Evolutionary conservation across 1,140 invertebrate species (phyloP).

Genomic region (Pinna nobilis): DNA sequence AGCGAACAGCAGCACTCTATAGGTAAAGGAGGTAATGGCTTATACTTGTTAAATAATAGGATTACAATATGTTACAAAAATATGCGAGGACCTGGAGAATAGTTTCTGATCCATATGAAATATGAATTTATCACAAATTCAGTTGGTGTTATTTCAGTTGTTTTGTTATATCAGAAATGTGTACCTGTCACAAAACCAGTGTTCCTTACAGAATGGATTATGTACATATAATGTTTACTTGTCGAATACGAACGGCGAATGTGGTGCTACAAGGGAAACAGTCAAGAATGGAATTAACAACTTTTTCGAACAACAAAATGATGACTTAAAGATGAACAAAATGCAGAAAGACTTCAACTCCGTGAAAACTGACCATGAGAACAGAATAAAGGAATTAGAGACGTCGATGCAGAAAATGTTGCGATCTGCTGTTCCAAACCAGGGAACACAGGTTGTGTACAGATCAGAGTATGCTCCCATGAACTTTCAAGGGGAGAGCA

Average conservation of each 20-base stretch:
- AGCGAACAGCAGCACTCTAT: no score
- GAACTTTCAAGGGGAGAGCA: not conserved
- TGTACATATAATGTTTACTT: constrained; percentile 39
- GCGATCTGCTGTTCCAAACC: constrained; percentile 6
- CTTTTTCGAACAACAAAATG: constrained; percentile 37
- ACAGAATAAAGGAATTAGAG: constrained; percentile 52
- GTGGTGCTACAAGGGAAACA: not conserved
- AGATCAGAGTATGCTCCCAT: not conserved
- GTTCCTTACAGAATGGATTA: constrained; percentile 28
- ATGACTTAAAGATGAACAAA: constrained; percentile 38
- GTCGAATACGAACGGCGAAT: constrained; percentile 17
- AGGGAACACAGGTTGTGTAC: not conserved
- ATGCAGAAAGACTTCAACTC: constrained; percentile 47
- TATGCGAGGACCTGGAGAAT: no score
- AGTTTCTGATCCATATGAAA: no score
- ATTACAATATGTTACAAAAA: no score
- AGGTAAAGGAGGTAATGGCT: no score
- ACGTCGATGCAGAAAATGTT: constrained; percentile 44
- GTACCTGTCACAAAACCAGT: constrained; percentile 13
- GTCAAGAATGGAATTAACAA: no score
- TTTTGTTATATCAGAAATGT: no score
- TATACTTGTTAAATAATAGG: no score
- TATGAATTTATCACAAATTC: no score
- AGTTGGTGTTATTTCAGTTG: no score
- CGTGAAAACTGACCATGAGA: constrained; percentile 53